Evolutionary conservation across 64 coral and sea anemone species (phyloP), one percentile per base, ranked within the genome.

Genomic region (Orbicella faveolata): DNA sequence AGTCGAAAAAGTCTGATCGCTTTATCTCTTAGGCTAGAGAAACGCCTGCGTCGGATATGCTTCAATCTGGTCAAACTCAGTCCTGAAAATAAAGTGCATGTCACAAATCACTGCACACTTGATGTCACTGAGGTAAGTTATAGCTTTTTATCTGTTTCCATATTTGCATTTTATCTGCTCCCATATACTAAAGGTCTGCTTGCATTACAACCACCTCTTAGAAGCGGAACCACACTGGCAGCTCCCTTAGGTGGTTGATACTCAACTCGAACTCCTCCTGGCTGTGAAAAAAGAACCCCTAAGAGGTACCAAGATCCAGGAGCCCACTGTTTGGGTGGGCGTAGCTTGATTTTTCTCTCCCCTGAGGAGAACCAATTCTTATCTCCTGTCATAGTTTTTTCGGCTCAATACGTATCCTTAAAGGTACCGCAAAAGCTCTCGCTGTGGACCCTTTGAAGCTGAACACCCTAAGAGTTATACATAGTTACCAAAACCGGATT

Each of bases 211-310:
- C n/a, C 26, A 84, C 82, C 82, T 72, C 64, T 84, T 69, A 70
- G 35, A 9, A 84, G 63, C 21, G 63, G 37, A 10, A 72, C 14
- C 17, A 30, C 37, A 51, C 11, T 70, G 37, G 37, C 20, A 48
- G 34, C 18, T 70, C 37, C 39, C 33, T 6, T 11, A 10, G 36
- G 21, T 51, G 62, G 9, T 21, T 70, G 82, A 72, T 91, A 91
- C 57, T 91, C 73, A 2, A 91, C 80, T 39, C 72, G 33, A 63
- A 84, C 68, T 17, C 57, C 80, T 36, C 80, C 89, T 19, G 89
- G 80, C 35, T 83, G 74, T 2, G 67, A 33, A 30, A 19, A 66
- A 39, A 83, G 80, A 39, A n/a, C n/a, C n/a, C n/a, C n/a, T n/a
- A n/a, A n/a, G n/a, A n/a, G n/a, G n/a, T n/a, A n/a, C n/a, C n/a